Percentiles rank a stretch among this genome's conserved stretches.
Conservation (phyloP, 2,888 invertebrate genomes). For the Camponotus fellah region DNA sequence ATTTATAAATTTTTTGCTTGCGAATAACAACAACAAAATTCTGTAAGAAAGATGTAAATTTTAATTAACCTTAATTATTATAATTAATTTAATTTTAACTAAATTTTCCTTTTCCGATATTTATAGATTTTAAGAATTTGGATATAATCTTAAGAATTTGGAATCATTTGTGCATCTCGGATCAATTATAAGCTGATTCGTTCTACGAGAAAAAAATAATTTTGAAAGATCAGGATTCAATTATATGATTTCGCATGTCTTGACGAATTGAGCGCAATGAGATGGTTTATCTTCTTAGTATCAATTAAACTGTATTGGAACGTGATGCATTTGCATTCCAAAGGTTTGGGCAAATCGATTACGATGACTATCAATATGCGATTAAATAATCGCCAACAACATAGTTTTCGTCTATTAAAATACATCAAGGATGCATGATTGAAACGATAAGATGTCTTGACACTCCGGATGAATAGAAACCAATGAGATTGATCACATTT, state of each 20-base stretch:
- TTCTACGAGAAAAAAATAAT: not conserved
- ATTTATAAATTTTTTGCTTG: not conserved
- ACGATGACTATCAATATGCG: not conserved
- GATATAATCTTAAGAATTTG: too few relatives aligned
- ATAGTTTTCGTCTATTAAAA: not conserved
- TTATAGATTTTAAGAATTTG: not conserved
- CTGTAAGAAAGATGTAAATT: not conserved
- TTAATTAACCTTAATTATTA: not conserved
- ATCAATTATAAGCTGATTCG: not conserved
- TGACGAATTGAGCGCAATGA: not conserved
- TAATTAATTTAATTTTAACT: too few relatives aligned
- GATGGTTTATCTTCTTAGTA: not conserved
- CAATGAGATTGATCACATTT: not conserved
- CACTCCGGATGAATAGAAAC: slow-evolving; percentile 3
- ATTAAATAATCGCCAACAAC: slow-evolving; percentile 12
- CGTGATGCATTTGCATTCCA: slow-evolving; percentile 13
- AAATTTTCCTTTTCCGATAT: not conserved
- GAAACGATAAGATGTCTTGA: not conserved
- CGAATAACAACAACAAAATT: not conserved
- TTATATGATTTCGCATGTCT: not conserved
- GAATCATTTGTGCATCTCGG: not conserved
- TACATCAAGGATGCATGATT: not conserved
- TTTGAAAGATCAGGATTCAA: not conserved
- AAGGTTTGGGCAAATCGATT: slow-evolving; percentile 11
- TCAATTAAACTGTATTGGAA: not conserved